Percentiles rank a stretch among this genome's conserved stretches.
phyloP scores from a whole-genome alignment of 2,113 vertebrate genomes.

The Hemibagrus wyckioides region DNA sequence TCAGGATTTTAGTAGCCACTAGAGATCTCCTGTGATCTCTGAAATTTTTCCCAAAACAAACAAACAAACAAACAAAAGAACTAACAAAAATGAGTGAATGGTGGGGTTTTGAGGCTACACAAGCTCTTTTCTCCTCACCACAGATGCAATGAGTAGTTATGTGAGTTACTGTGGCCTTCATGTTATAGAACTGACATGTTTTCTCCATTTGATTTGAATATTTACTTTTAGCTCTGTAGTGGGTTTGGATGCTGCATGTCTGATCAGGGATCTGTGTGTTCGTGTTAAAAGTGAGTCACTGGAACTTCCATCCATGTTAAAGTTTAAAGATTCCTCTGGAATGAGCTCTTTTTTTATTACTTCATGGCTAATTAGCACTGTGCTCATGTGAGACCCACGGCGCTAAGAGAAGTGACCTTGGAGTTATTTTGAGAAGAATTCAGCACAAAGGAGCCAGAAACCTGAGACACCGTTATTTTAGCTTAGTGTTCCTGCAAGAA shows the following conservation, averaged over 20 bases:
- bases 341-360: conserved; percentile 55
- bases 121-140: background rate
- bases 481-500: conserved; percentile 7
- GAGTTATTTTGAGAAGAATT: conserved; percentile 60
- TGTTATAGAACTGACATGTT: background rate
- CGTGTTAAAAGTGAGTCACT: background rate
- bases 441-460: conserved; percentile 36
- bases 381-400: conserved; percentile 57
- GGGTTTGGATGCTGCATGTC: background rate
- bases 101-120: background rate
- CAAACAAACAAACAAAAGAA: too few relatives aligned
- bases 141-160: background rate
- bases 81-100: too few relatives aligned
- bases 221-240: background rate
- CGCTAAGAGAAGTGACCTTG: conserved; percentile 61
- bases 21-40: background rate
- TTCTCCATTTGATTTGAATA: background rate
- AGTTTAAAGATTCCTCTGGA: conserved; percentile 19
- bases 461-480: background rate
- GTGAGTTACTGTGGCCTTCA: background rate
- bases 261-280: background rate
- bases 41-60: background rate
- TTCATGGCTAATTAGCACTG: conserved; percentile 66
- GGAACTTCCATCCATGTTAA: conserved; percentile 35
- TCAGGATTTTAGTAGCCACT: background rate